Percentiles rank a stretch among this genome's conserved stretches.
Evolutionary conservation across 2,888 invertebrate species (phyloP).

Genomic region (Linnaemya vulpina): DNA sequence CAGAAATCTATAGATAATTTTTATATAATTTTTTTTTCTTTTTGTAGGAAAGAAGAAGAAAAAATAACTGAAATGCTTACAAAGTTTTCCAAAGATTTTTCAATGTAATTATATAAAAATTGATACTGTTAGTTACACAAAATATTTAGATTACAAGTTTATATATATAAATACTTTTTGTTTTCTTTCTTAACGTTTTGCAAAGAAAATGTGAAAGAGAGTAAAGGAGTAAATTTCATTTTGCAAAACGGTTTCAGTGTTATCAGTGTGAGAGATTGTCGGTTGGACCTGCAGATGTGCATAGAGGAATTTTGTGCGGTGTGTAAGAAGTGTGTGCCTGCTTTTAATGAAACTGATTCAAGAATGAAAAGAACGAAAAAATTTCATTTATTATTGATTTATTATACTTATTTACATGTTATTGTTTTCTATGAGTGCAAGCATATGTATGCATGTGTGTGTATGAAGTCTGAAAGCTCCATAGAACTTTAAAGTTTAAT

Average conservation of each 20-base stretch:
- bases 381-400: neutral
- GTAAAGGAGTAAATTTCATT: slow-evolving; percentile 8
- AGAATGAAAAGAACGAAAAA: neutral
- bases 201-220: neutral
- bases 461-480: too few relatives aligned
- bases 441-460: too few relatives aligned
- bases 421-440: neutral
- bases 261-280: slow-evolving; percentile 21
- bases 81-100: slow-evolving; percentile 58
- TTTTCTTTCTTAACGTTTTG: neutral
- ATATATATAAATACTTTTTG: too few relatives aligned
- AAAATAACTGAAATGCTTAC: slow-evolving; percentile 7
- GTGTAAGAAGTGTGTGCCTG: neutral
- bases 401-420: neutral
- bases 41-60: slow-evolving; percentile 3
- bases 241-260: neutral
- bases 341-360: neutral
- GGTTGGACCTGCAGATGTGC: neutral
- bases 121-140: slow-evolving; percentile 31
- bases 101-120: slow-evolving; percentile 28
- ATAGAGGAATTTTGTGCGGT: neutral
- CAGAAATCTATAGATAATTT: slow-evolving; percentile 57
- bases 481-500: too few relatives aligned
- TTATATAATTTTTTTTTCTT: too few relatives aligned
- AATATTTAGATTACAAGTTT: slow-evolving; percentile 34